Conservation (phyloP, 2,113 vertebrate species). For the Ondatra zibethicus region DNA sequence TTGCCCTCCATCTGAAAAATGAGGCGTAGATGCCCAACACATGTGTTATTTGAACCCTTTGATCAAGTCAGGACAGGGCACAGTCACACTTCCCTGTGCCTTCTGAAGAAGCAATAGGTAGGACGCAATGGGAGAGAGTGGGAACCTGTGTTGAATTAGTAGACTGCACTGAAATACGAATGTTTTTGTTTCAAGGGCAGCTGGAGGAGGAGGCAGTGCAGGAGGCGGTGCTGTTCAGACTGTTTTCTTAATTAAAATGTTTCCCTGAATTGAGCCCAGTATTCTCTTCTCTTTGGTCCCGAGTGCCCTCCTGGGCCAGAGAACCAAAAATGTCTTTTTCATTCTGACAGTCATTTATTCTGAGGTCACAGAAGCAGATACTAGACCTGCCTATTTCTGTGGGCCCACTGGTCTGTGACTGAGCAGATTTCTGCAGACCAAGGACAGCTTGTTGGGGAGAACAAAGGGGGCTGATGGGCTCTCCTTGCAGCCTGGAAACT, state of each 20-base stretch:
- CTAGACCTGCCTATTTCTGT: not conserved
- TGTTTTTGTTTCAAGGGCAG: not conserved
- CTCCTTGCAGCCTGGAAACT: not conserved
- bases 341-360: not conserved
- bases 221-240: not conserved
- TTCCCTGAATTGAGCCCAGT: not conserved
- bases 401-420: not conserved
- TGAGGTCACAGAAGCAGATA: not conserved
- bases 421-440: not conserved
- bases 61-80: not conserved
- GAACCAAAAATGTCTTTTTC: not conserved
- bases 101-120: not conserved
- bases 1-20: not conserved
- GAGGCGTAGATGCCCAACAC: not conserved
- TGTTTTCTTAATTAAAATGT: constrained; percentile 28
- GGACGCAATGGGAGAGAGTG: accelerated
- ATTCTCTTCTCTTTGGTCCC: not conserved
- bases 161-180: not conserved
- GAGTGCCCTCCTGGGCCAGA: not conserved
- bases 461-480: not conserved
- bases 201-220: not conserved
- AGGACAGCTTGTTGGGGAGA: not conserved
- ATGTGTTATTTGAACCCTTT: not conserved
- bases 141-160: not conserved
- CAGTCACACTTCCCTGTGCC: not conserved